Evolutionary conservation across 1,140 invertebrate genomes (phyloP).

Genomic region (Chelonus insularis): DNA sequence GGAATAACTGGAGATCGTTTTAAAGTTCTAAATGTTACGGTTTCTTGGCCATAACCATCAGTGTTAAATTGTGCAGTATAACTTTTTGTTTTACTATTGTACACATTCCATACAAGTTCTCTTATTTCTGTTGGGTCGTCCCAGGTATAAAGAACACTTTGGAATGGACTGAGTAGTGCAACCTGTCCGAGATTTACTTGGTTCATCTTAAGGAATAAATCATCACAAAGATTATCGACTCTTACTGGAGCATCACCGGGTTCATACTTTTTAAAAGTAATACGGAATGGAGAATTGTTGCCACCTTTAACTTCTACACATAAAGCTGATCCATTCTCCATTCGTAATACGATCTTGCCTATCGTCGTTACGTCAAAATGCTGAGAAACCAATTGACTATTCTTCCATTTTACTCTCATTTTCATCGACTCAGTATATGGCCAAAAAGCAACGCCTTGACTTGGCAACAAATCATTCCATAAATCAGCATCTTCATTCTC

Average conservation of each 20-base stretch:
- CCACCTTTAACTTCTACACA: constrained; percentile 75
- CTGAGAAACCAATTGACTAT: constrained; percentile 76
- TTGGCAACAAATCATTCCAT: constrained; percentile 76
- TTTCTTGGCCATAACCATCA: constrained; percentile 69
- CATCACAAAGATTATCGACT: constrained; percentile 80
- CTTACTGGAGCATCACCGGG: constrained; percentile 76
- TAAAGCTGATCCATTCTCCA: constrained; percentile 79
- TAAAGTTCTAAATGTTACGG: constrained; percentile 69
- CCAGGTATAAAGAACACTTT: constrained; percentile 83
- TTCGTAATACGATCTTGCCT: constrained; percentile 75
- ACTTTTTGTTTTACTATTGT: constrained; percentile 76
- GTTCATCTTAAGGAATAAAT: constrained; percentile 80
- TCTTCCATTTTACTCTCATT: constrained; percentile 78
- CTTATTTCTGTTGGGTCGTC: constrained; percentile 77
- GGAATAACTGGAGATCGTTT: constrained; percentile 45
- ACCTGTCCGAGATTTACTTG: constrained; percentile 74
- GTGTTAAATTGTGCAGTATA: constrained; percentile 72
- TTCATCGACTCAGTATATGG: constrained; percentile 78
- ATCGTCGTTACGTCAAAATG: constrained; percentile 72
- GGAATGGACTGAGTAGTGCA: constrained; percentile 75
- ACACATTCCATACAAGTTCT: constrained; percentile 79
- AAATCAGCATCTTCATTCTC: constrained; percentile 81
- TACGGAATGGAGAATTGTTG: constrained; percentile 69
- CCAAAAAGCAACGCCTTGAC: constrained; percentile 77
- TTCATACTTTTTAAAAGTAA: constrained; percentile 72